Conservation (phyloP, 2,888 invertebrate species). For the Chaetogeoica ovagalla region DNA sequence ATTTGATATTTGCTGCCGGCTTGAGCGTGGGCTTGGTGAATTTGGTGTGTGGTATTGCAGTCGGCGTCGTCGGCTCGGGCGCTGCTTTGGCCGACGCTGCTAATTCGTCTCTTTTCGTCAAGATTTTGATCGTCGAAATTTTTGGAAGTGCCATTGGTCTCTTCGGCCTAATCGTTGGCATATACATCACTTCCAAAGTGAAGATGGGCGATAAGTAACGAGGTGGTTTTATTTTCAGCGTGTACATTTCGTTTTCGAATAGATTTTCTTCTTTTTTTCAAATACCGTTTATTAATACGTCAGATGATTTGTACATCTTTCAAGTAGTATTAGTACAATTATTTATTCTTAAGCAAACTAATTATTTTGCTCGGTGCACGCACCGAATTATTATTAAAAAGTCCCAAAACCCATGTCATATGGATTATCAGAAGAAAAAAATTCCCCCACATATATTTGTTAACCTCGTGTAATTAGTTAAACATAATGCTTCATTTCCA, state of each 20-base stretch:
- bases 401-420: neutral
- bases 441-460: neutral
- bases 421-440: neutral
- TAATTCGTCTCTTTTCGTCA: constrained; percentile 93
- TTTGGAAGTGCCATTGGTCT: constrained; percentile 99
- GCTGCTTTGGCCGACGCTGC: constrained; percentile 98
- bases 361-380: neutral
- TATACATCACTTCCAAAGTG: constrained; percentile 85
- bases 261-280: constrained; percentile 24
- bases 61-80: constrained; percentile 98
- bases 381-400: neutral
- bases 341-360: neutral
- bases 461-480: constrained; percentile 11
- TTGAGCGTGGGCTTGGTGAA: constrained; percentile 94
- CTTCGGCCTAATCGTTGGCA: constrained; percentile 97
- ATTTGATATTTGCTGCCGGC: constrained; percentile 80
- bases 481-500: neutral
- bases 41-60: constrained; percentile 92
- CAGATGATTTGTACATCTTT: constrained; percentile 8
- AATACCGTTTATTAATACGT: constrained; percentile 8
- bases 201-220: constrained; percentile 61
- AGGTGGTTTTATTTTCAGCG: neutral
- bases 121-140: constrained; percentile 97
- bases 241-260: constrained; percentile 23
- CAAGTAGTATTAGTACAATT: constrained; percentile 13